Evolutionary conservation across 2,888 invertebrate species (phyloP).

Genomic region (Harmothoe impar): DNA sequence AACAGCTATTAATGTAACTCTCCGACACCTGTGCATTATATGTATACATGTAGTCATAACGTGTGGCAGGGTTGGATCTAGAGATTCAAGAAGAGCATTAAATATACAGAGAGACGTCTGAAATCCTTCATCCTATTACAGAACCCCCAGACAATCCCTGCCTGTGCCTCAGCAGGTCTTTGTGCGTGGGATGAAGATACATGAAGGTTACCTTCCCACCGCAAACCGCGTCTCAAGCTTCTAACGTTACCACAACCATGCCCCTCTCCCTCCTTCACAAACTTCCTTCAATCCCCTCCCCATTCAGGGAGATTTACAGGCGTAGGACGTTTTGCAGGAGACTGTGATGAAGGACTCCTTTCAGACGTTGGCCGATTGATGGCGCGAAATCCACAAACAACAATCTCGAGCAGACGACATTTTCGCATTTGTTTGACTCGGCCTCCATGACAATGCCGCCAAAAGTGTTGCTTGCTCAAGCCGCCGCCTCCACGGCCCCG

Average conservation of each 20-base stretch:
- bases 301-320: constrained; percentile 25
- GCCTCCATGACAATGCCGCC: constrained; percentile 21
- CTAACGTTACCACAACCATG: background rate
- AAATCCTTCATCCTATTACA: constrained; percentile 20
- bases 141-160: background rate
- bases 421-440: constrained; percentile 36
- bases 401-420: constrained; percentile 43
- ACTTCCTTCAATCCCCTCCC: background rate
- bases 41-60: too few species aligned
- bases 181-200: constrained; percentile 16
- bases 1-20: too few species aligned
- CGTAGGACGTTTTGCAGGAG: background rate
- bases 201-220: background rate
- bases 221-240: constrained; percentile 15
- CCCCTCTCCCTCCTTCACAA: background rate
- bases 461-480: constrained; percentile 48
- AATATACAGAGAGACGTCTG: background rate
- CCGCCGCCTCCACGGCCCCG: background rate
- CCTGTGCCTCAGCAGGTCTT: background rate
- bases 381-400: constrained; percentile 37
- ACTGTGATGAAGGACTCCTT: constrained; percentile 22
- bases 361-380: constrained; percentile 31
- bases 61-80: background rate
- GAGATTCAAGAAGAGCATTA: background rate
- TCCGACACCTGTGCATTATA: too few species aligned